Conservation (phyloP, 2,797 vertebrate genomes). For the Glossophaga mutica region DNA sequence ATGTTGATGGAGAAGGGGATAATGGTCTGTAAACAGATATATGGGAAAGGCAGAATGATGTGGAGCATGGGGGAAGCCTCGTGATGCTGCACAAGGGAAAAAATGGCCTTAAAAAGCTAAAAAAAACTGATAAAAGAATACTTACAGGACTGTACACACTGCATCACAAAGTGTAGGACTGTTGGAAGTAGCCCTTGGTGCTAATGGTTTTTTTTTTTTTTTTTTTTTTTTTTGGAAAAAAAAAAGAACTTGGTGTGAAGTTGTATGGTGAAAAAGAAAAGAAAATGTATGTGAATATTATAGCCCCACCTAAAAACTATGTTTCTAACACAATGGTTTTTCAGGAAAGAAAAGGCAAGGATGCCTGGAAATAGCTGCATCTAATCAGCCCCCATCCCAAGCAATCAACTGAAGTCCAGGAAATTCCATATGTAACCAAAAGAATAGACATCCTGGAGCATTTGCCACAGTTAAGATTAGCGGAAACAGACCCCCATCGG, state of each 20-base stretch:
- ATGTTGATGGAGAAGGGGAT: slow-evolving; percentile 47
- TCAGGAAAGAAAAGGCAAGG: slow-evolving; percentile 71
- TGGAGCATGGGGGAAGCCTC: background rate
- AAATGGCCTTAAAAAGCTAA: background rate
- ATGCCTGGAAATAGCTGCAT: slow-evolving; percentile 72
- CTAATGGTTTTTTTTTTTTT: background rate
- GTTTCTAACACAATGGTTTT: slow-evolving; percentile 63
- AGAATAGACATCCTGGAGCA: slow-evolving; percentile 76
- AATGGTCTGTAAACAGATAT: slow-evolving; percentile 37
- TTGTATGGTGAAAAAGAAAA: slow-evolving; percentile 9
- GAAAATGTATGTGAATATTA: slow-evolving; percentile 44
- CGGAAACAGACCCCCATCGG: slow-evolving; percentile 70
- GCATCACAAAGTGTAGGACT: background rate
- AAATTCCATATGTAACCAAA: slow-evolving; percentile 73
- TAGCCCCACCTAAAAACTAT: slow-evolving; percentile 65
- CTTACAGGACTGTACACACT: background rate
- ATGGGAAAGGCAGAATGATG: background rate
- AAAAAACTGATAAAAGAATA: background rate
- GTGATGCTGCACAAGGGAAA: background rate
- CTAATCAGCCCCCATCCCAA: slow-evolving; percentile 72
- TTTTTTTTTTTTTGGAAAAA: background rate
- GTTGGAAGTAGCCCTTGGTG: background rate
- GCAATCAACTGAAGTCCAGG: slow-evolving; percentile 73
- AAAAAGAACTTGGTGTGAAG: slow-evolving; percentile 42
- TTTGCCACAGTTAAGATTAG: slow-evolving; percentile 63